Evolutionary conservation across 2,888 invertebrate genomes (phyloP), one percentile per base, ranked within the genome.

Genomic region (Plagodis dolabraria): DNA sequence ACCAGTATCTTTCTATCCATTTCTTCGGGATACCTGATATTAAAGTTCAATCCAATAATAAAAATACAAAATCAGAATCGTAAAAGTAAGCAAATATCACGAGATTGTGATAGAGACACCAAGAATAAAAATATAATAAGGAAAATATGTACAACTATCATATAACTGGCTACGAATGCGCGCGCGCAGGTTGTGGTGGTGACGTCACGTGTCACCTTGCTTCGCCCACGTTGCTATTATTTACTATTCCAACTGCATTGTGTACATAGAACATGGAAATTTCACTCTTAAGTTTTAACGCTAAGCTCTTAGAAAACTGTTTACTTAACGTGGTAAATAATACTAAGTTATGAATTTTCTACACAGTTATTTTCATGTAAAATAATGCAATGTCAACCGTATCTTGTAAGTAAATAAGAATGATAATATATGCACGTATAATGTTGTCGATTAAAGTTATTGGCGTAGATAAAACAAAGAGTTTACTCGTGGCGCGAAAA

Each of bases 131-230:
- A 38, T 48, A 48, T 48, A 44, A 58, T 46, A 45, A 45, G 43
- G 45, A 49, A 48, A 53, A 49, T 49, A 45, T 34, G 11, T 60
- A 52, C 48, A 56, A 12, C 44, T 50, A 56, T 50, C 48, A 48
- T 36, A 52, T 54, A 47, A 50, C 33, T 57, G 50, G 49, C 53
- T 46, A 33, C n/a, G 10, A 0, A 5, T 64, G 60, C 62, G 53
- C 65, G 55, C 36, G 70, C 71, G 76, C 74, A 72, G 71, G 74
- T 67, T 65, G 64, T 34, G 36, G 12, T 34, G 63, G 36, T 84
- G 82, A 82, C 83, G 80, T 84, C 82, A 85, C 60, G 63, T 74
- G 79, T 81, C 82, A 81, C 83, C 82, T 82, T 78, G 79, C 75
- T 65, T 70, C 80, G 71, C 80, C 80, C 75, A 79, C 81, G 69